A percentile compares a stretch with the other conserved stretches of the same genome.
phyloP scores from a whole-genome alignment of 2,797 vertebrate species.

The Valencia hispanica region DNA sequence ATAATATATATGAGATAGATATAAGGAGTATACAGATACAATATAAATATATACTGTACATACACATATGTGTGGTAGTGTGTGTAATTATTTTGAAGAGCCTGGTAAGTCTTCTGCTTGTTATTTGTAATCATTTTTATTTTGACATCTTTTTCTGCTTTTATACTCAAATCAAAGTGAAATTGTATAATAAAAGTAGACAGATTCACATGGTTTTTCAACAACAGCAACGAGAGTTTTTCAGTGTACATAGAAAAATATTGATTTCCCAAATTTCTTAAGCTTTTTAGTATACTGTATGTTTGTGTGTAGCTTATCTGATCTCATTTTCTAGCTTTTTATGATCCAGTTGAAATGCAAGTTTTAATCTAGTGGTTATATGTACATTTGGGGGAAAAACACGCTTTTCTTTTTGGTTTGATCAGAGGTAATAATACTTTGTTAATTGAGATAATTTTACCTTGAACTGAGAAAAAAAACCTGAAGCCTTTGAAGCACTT shows the following conservation, averaged over 20 bases:
- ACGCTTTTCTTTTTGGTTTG: not conserved
- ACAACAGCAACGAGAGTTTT: not conserved
- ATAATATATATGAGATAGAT: too few relatives aligned
- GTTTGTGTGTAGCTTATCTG: not conserved
- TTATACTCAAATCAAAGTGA: not conserved
- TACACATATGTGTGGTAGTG: too few relatives aligned
- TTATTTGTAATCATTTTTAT: not conserved
- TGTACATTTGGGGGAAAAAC: not conserved
- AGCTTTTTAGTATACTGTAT: not conserved
- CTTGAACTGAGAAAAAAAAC: not conserved
- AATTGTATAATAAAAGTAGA: too few relatives aligned
- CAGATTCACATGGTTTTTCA: not conserved
- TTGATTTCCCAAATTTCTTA: not conserved
- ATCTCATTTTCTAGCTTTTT: not conserved
- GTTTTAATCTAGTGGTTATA: not conserved
- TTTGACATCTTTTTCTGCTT: not conserved
- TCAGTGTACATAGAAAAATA: not conserved
- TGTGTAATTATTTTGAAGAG: not conserved
- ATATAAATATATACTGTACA: too few relatives aligned
- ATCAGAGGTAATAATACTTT: too few relatives aligned
- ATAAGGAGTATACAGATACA: too few relatives aligned
- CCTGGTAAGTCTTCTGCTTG: not conserved
- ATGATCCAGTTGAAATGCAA: not conserved
- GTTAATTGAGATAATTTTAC: not conserved
- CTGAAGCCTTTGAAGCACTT: not conserved